Conservation (phyloP, 2,113 vertebrate species). For the Stegastes partitus region DNA sequence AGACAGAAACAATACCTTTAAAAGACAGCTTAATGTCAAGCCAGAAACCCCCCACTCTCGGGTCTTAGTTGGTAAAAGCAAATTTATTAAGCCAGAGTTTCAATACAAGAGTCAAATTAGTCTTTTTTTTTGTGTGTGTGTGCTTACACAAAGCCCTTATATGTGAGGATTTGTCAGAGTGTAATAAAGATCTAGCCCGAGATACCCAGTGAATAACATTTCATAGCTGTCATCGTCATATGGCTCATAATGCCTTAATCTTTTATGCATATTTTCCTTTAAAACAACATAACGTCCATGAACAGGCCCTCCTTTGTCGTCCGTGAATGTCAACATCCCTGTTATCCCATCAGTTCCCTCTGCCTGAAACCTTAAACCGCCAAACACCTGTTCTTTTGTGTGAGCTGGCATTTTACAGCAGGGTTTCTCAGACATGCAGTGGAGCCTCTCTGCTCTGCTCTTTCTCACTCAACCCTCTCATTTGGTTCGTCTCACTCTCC, state of each 20-base stretch:
- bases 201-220: conserved; percentile 64
- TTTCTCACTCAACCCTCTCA: conserved; percentile 44
- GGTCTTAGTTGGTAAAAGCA: neutral
- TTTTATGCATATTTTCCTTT: conserved; percentile 74
- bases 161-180: conserved; percentile 44
- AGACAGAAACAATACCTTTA: conserved; percentile 38
- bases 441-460: conserved; percentile 54
- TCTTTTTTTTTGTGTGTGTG: neutral
- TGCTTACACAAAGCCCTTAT: neutral
- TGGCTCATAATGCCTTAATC: conserved; percentile 72
- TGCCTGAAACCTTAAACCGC: conserved; percentile 83
- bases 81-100: neutral
- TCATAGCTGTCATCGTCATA: conserved; percentile 69
- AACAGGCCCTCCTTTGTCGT: conserved; percentile 82
- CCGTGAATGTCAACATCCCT: conserved; percentile 83
- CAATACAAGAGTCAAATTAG: neutral
- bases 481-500: conserved; percentile 32
- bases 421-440: conserved; percentile 73
- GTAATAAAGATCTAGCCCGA: conserved; percentile 58
- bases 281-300: conserved; percentile 76
- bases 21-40: conserved; percentile 25
- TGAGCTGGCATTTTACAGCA: conserved; percentile 80
- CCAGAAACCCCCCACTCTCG: conserved; percentile 3
- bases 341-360: conserved; percentile 77
- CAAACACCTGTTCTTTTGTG: conserved; percentile 89